These are phyloP conservation scores for Oceanites oceanicus DNA, from an alignment of 2,113 vertebrate species.

Conservation along the genomic window DNA sequence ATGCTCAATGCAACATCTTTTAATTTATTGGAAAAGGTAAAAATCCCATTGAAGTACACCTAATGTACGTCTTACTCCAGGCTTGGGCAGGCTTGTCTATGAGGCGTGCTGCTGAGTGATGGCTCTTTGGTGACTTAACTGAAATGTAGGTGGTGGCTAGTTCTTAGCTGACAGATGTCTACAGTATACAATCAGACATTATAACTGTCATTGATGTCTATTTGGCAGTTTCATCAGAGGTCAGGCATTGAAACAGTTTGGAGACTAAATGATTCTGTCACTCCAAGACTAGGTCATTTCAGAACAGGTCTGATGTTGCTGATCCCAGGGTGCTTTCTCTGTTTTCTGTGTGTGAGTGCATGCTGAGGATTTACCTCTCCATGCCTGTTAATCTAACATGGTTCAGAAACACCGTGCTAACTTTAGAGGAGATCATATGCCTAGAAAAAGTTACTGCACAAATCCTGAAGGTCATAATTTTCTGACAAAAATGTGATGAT, in stretches of 20 bases:
- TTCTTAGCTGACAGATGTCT: not conserved
- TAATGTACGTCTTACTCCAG: not conserved
- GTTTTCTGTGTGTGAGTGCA: not conserved
- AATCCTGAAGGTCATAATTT: not conserved
- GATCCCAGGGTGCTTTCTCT: not conserved
- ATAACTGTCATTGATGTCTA: not conserved
- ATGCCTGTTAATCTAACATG: fast-evolving
- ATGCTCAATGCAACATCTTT: not conserved
- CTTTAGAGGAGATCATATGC: not conserved
- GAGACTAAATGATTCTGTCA: not conserved
- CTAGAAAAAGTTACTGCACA: not conserved
- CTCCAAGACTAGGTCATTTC: not conserved
- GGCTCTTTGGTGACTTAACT: not conserved
- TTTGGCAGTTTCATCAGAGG: not conserved
- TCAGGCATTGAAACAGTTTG: not conserved
- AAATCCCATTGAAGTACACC: not conserved
- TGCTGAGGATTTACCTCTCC: not conserved
- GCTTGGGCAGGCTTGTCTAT: not conserved
- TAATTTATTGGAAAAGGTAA: not conserved
- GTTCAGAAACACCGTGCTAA: not conserved
- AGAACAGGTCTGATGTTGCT: not conserved
- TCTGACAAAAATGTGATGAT: not conserved
- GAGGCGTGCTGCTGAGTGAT: not conserved
- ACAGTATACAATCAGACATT: not conserved
- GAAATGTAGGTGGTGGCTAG: not conserved